Percentiles rank a stretch among this genome's conserved stretches.
Evolutionary conservation across 1,140 invertebrate species (phyloP).

Genomic region (Caenorhabditis tropicalis): DNA sequence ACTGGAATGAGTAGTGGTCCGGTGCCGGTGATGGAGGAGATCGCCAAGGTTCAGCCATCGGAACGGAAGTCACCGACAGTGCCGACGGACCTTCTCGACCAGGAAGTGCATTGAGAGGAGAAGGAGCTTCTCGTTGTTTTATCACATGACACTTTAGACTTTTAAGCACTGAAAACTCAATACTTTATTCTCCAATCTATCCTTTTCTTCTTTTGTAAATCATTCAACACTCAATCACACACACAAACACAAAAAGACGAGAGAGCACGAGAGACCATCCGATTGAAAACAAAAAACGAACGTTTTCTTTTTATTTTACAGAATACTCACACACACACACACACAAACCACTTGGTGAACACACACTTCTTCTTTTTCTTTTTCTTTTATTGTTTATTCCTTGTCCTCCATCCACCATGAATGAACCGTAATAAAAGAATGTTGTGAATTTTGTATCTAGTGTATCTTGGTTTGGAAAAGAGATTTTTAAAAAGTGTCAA

Average conservation of each 20-base stretch:
- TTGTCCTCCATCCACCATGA: neutral
- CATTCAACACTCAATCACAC: neutral
- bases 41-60: conserved; percentile 66
- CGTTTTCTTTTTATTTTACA: neutral
- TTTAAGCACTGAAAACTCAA: too few species aligned
- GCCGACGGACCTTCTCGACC: conserved; percentile 41
- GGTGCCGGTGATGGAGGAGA: conserved; percentile 70
- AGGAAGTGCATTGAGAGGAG: conserved; percentile 27
- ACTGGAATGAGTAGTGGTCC: conserved; percentile 59
- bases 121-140: neutral
- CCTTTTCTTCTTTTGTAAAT: neutral
- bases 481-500: neutral
- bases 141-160: too few species aligned
- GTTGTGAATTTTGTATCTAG: conserved; percentile 19
- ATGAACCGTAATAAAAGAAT: neutral
- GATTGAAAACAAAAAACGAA: neutral
- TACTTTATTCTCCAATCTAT: neutral
- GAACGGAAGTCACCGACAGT: conserved; percentile 53
- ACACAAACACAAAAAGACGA: conserved; percentile 12
- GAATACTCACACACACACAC: conserved; percentile 1
- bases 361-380: too few species aligned
- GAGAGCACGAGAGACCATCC: conserved; percentile 19
- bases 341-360: conserved; percentile 30
- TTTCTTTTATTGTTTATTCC: neutral
- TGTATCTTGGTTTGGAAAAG: too few species aligned